Evolutionary conservation across 2,113 vertebrate genomes (phyloP).

Genomic region (Lepus europaeus): DNA sequence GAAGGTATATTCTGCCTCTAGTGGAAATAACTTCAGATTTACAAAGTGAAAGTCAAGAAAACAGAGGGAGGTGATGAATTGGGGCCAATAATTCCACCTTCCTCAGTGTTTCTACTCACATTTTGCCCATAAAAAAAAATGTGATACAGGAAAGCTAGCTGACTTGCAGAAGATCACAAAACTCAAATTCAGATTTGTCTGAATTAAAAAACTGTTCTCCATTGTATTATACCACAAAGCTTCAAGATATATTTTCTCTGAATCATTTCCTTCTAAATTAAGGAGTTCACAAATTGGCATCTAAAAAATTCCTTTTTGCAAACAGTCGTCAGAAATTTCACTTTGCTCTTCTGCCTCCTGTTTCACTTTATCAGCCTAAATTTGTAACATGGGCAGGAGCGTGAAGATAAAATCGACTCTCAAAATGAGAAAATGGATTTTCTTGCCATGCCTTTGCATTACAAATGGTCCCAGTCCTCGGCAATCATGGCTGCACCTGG

Average conservation of each 20-base stretch:
- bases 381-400: slow-evolving; percentile 62
- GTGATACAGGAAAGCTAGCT: not conserved
- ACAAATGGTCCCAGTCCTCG: slow-evolving; percentile 63
- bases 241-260: slow-evolving; percentile 15
- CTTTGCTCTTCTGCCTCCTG: slow-evolving; percentile 36
- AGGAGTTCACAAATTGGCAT: slow-evolving; percentile 25
- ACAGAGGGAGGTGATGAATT: not conserved
- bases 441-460: slow-evolving; percentile 69
- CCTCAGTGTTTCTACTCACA: not conserved
- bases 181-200: not conserved
- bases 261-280: slow-evolving; percentile 47
- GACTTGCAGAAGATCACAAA: slow-evolving; percentile 11
- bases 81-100: not conserved
- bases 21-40: not conserved
- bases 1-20: not conserved
- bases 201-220: slow-evolving; percentile 25
- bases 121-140: slow-evolving; percentile 5
- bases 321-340: slow-evolving; percentile 50
- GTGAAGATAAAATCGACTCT: slow-evolving; percentile 66
- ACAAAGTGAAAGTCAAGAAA: not conserved
- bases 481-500: slow-evolving; percentile 56
- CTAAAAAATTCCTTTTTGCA: slow-evolving; percentile 49
- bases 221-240: not conserved
- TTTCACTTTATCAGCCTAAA: slow-evolving; percentile 64
- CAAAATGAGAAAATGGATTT: slow-evolving; percentile 79